These are phyloP conservation scores for Rhinoraja longicauda DNA, from an alignment of 2,797 vertebrate species.

Conservation along the genomic window DNA sequence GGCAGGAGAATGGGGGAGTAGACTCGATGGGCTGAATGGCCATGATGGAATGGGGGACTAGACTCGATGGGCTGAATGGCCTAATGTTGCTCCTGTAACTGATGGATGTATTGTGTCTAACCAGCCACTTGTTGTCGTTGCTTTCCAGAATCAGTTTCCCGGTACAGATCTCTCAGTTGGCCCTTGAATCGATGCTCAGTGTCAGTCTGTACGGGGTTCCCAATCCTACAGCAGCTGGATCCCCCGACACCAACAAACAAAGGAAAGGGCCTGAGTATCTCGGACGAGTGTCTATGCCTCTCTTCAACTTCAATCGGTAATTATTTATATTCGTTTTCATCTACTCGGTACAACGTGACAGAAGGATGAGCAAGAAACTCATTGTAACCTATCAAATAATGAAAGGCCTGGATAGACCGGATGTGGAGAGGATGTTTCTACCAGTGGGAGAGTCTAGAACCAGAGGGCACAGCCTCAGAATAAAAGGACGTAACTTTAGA, in stretches of 20 bases:
- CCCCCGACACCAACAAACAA: slow-evolving; percentile 92
- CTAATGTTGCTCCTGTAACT: too few species aligned
- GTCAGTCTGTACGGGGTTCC: slow-evolving; percentile 82
- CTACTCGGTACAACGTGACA: neutral
- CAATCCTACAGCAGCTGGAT: slow-evolving; percentile 79
- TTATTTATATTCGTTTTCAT: slow-evolving; percentile 45
- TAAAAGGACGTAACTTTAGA: too few species aligned
- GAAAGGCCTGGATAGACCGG: too few species aligned
- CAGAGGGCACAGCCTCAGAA: too few species aligned
- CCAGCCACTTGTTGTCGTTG: neutral
- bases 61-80: too few species aligned
- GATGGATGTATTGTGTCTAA: neutral
- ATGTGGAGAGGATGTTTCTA: too few species aligned
- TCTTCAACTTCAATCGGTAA: slow-evolving; percentile 89
- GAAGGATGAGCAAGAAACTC: too few species aligned
- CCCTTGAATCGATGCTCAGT: slow-evolving; percentile 80
- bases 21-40: too few species aligned
- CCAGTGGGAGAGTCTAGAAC: too few species aligned
- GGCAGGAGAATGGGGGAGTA: too few species aligned
- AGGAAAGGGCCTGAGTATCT: slow-evolving; percentile 82
- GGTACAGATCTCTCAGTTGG: slow-evolving; percentile 84
- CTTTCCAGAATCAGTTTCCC: slow-evolving; percentile 85
- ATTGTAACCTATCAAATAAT: too few species aligned
- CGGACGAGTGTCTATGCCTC: slow-evolving; percentile 81
- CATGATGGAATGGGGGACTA: too few species aligned